A percentile compares a stretch with the other conserved stretches of the same genome.
phyloP scores from a whole-genome alignment of 53 echinoderm and acorn worm species.

The Echinarachnius parma region DNA sequence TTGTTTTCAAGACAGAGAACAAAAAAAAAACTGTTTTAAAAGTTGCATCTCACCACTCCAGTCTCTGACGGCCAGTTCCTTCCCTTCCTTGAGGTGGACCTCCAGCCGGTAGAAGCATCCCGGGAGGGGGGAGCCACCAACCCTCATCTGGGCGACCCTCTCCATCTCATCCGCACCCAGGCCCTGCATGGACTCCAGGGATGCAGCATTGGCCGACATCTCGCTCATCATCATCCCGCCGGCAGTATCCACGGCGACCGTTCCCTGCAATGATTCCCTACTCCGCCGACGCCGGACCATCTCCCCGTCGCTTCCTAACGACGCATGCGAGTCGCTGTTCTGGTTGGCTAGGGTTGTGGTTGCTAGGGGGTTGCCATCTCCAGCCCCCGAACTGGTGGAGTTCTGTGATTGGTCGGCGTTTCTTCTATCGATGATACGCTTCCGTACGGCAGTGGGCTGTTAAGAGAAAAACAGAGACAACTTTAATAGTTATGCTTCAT shows the following conservation, averaged over 20 bases:
- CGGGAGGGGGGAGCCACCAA: constrained; percentile 44
- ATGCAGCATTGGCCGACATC: too few relatives aligned
- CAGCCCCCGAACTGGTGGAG: constrained; percentile 1
- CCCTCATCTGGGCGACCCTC: constrained; percentile 34
- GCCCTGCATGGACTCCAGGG: constrained; percentile 31
- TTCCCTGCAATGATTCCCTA: not conserved
- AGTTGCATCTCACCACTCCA: constrained; percentile 98
- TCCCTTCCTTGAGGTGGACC: constrained; percentile 82
- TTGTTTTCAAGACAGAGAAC: too few relatives aligned
- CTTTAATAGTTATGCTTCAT: not conserved
- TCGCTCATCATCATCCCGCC: too few relatives aligned
- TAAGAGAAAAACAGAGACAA: not conserved
- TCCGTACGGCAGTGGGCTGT: constrained; percentile 61
- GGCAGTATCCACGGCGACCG: constrained; percentile 7
- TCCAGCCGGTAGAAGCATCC: constrained; percentile 80
- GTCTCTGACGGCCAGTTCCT: constrained; percentile 87
- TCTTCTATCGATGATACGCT: constrained; percentile 68
- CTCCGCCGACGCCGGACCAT: constrained; percentile 26
- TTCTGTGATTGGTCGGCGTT: constrained; percentile 21
- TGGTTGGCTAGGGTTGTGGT: constrained; percentile 40
- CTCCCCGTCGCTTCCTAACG: too few relatives aligned
- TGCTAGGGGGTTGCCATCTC: too few relatives aligned
- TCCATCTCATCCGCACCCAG: constrained; percentile 47
- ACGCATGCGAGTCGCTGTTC: constrained; percentile 47
- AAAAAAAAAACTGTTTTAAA: too few relatives aligned